A percentile compares a stretch with the other conserved stretches of the same genome.
These are phyloP conservation scores for Gorsachius goisagi DNA, from an alignment of 2,113 vertebrate genomes.

Conservation along the genomic window DNA sequence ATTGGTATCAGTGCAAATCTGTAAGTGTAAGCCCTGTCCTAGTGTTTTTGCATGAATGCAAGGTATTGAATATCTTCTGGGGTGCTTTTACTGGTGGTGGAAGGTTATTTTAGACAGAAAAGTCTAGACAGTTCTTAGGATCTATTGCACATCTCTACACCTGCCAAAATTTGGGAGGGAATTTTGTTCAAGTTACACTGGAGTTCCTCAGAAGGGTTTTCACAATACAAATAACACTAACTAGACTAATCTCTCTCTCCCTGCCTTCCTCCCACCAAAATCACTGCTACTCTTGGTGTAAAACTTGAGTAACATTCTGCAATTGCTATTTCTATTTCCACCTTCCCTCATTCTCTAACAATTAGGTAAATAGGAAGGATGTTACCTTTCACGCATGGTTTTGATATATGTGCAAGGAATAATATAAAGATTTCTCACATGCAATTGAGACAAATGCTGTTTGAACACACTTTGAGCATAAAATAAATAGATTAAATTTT, in stretches of 20 bases:
- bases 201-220: background rate
- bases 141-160: slow-evolving; percentile 14
- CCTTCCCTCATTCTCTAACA: background rate
- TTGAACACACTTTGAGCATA: background rate
- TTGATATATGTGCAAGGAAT: background rate
- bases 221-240: fast-evolving
- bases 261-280: fast-evolving
- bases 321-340: background rate
- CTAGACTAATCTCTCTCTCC: background rate
- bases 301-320: background rate
- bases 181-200: background rate
- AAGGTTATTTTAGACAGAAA: slow-evolving; percentile 1
- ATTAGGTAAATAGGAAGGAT: background rate
- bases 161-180: background rate
- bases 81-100: background rate
- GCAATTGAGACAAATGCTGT: background rate
- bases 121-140: slow-evolving; percentile 36
- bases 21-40: background rate
- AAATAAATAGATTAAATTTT: background rate
- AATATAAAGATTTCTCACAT: background rate
- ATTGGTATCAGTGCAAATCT: background rate
- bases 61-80: slow-evolving; percentile 6
- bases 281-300: background rate
- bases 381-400: background rate
- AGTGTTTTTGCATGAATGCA: background rate